phyloP scores from a whole-genome alignment of 2,888 invertebrate genomes.

The Dasypogon diadema region DNA sequence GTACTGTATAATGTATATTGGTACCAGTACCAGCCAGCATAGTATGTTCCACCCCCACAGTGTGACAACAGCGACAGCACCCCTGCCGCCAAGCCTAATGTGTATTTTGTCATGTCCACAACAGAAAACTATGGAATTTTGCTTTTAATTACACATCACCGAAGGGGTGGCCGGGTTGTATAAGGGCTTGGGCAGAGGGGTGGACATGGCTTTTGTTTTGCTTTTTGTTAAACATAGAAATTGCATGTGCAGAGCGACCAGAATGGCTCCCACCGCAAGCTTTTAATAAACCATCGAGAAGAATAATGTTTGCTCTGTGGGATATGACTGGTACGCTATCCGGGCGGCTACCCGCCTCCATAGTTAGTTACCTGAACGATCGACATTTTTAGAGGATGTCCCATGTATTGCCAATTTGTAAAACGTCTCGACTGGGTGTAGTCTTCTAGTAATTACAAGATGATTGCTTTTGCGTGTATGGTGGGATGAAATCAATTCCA shows the following conservation, averaged over 20 bases:
- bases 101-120: constrained; percentile 45
- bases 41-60: neutral
- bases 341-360: neutral
- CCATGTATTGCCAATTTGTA: constrained; percentile 4
- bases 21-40: neutral
- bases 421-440: constrained; percentile 20
- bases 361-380: neutral
- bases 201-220: constrained; percentile 26
- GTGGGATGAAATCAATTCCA: too few relatives aligned
- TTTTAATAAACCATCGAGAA: constrained; percentile 41
- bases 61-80: constrained; percentile 4
- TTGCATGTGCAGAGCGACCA: constrained; percentile 19
- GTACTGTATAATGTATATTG: neutral
- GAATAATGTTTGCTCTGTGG: constrained; percentile 38
- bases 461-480: constrained; percentile 39
- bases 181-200: neutral
- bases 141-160: constrained; percentile 45
- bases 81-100: constrained; percentile 20
- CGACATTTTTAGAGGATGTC: constrained; percentile 16
- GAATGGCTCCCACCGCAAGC: constrained; percentile 17
- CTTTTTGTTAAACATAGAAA: constrained; percentile 37
- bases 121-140: constrained; percentile 47
- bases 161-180: neutral
- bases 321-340: neutral
- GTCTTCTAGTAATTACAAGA: constrained; percentile 3